Conservation (phyloP, 2,797 vertebrate genomes). For the Cyclura pinguis region DNA sequence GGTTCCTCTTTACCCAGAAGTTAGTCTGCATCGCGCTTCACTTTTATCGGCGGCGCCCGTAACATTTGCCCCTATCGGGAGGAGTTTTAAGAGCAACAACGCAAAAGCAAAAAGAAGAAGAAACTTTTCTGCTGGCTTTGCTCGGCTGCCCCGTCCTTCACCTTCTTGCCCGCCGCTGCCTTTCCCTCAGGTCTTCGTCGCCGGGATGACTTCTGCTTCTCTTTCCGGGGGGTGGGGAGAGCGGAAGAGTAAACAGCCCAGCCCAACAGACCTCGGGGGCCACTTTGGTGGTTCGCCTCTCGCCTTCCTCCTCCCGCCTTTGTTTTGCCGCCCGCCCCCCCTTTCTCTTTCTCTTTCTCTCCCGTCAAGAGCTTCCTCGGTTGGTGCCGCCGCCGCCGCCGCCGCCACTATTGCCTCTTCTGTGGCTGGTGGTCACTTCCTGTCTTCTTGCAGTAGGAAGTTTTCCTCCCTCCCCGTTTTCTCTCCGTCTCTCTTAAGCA, state of each 20-base stretch:
- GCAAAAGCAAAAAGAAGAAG: no score
- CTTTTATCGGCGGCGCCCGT: conserved; percentile 42
- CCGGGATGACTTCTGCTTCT: conserved; percentile 72
- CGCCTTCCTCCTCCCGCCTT: conserved; percentile 72
- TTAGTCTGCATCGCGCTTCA: conserved; percentile 47
- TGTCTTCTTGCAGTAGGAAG: conserved; percentile 71
- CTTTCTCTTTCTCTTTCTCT: conserved; percentile 66
- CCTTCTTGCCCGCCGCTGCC: conserved; percentile 47
- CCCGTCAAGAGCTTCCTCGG: conserved; percentile 71
- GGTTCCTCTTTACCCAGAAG: conserved; percentile 55
- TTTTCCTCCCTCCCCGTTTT: conserved; percentile 48
- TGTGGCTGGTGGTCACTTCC: conserved; percentile 60
- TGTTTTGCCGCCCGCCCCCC: not conserved
- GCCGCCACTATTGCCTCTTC: not conserved
- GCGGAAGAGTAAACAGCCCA: conserved; percentile 36
- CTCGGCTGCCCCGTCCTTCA: conserved; percentile 19
- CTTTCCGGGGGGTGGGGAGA: conserved; percentile 26
- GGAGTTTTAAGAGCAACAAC: no score
- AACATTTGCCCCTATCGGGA: not conserved
- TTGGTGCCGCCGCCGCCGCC: conserved; percentile 21
- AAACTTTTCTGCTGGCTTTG: conserved; percentile 62
- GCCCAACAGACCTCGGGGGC: conserved; percentile 50
- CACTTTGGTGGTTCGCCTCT: conserved; percentile 73
- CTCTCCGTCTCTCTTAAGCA: conserved; percentile 46
- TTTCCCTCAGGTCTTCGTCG: conserved; percentile 47